Conservation (phyloP, 2,113 vertebrate genomes). For the Platichthys flesus region DNA sequence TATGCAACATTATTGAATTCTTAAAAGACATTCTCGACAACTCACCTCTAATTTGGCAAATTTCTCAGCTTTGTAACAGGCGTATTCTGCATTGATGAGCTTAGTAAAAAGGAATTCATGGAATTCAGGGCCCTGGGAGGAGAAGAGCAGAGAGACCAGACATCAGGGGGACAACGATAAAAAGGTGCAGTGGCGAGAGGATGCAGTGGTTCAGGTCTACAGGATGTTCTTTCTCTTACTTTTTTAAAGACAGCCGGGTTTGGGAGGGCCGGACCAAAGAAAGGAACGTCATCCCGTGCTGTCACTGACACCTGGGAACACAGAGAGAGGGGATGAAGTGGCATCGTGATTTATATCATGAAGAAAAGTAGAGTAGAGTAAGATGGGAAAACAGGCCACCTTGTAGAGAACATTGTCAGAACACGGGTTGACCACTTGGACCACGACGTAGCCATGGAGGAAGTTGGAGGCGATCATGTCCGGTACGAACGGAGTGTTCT, state of each 20-base stretch:
- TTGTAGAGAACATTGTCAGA: conserved; percentile 90
- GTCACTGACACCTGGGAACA: conserved; percentile 91
- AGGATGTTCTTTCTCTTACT: conserved; percentile 72
- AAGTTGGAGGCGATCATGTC: conserved; percentile 99
- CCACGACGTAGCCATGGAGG: conserved; percentile 93
- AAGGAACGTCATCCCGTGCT: conserved; percentile 93
- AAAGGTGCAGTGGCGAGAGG: background rate
- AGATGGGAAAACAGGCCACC: conserved; percentile 72
- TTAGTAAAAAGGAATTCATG: conserved; percentile 96
- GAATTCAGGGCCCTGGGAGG: conserved; percentile 90
- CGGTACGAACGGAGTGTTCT: conserved; percentile 97
- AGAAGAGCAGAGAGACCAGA: background rate
- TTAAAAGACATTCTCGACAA: background rate
- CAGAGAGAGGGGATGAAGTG: background rate
- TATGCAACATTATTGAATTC: background rate
- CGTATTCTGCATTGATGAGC: conserved; percentile 96
- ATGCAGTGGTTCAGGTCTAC: no score
- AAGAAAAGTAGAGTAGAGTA: background rate
- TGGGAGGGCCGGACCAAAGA: conserved; percentile 92
- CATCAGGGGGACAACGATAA: background rate
- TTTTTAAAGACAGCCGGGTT: conserved; percentile 93
- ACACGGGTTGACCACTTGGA: conserved; percentile 88
- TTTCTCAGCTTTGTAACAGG: conserved; percentile 96
- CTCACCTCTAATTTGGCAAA: conserved; percentile 95
- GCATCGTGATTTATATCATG: background rate